phyloP scores from a whole-genome alignment of 2,888 invertebrate species.

The Catocala sponsa region DNA sequence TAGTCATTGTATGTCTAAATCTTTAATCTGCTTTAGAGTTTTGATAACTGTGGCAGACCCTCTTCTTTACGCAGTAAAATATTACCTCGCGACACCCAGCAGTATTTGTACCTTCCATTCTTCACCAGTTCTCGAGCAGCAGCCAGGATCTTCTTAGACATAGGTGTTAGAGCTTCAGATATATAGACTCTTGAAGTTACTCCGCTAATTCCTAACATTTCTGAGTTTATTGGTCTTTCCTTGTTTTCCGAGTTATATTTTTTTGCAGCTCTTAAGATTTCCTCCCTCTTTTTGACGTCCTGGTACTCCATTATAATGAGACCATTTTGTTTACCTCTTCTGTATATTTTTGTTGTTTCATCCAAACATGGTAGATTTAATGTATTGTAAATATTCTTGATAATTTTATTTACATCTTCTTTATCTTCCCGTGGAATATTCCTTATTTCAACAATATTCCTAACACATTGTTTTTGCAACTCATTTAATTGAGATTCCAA shows the following conservation, averaged over 20 bases:
- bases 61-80: not conserved
- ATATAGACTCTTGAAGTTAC: not conserved
- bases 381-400: conserved; percentile 1
- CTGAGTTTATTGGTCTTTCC: not conserved
- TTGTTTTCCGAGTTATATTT: not conserved
- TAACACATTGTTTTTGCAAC: not conserved
- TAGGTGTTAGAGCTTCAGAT: not conserved
- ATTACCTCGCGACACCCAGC: conserved; percentile 6
- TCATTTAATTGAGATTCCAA: not conserved
- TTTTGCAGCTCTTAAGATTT: not conserved
- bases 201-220: not conserved
- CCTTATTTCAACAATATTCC: conserved; percentile 3
- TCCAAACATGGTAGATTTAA: not conserved
- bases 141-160: conserved; percentile 1
- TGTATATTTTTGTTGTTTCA: not conserved
- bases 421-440: conserved; percentile 3
- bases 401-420: not conserved
- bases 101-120: not conserved
- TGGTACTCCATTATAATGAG: conserved; percentile 1
- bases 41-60: not conserved
- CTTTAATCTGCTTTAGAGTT: not conserved
- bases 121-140: conserved; percentile 1
- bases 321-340: conserved; percentile 3
- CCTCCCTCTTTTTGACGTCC: not conserved
- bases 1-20: not conserved